A percentile compares a stretch with the other conserved stretches of the same genome.
These are phyloP conservation scores for Timema cristinae DNA, from an alignment of 2,888 invertebrate genomes.

Conservation along the genomic window DNA sequence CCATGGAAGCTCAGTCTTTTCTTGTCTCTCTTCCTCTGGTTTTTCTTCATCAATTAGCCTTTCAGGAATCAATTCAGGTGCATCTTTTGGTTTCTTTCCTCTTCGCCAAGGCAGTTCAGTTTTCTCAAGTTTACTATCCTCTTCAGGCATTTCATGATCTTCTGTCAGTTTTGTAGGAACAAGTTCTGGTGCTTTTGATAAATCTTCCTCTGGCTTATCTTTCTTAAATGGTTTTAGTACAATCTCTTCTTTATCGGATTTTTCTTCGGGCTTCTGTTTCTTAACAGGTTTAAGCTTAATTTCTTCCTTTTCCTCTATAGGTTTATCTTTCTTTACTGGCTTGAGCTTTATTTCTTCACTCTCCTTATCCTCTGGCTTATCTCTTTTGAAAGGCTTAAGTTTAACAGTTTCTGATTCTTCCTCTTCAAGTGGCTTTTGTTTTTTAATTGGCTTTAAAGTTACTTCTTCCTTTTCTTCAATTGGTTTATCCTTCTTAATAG, in stretches of 20 bases:
- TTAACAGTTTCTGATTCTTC: conserved; percentile 28
- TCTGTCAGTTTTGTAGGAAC: conserved; percentile 31
- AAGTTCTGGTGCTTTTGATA: conserved; percentile 16
- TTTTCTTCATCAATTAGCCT: conserved; percentile 5
- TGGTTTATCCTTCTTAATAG: neutral
- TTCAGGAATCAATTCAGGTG: neutral
- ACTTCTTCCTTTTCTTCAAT: conserved; percentile 40
- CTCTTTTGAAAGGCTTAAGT: conserved; percentile 23
- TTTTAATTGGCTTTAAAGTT: conserved; percentile 32
- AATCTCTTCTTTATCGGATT: no score
- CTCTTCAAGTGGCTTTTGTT: conserved; percentile 28
- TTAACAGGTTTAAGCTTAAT: conserved; percentile 31
- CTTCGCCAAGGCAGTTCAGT: conserved; percentile 9
- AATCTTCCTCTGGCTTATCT: conserved; percentile 12
- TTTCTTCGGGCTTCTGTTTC: no score
- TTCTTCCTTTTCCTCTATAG: conserved; percentile 28
- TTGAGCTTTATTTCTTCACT: conserved; percentile 29
- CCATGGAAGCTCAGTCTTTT: conserved; percentile 37
- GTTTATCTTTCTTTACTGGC: conserved; percentile 12
- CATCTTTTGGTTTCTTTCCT: conserved; percentile 9
- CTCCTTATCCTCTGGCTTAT: conserved; percentile 4
- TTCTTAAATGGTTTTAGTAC: no score
- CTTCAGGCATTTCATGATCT: neutral
- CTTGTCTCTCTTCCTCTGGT: conserved; percentile 7
- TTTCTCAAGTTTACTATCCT: conserved; percentile 8